phyloP scores from a whole-genome alignment of 2,888 invertebrate species.

The Agriopis leucophaearia region DNA sequence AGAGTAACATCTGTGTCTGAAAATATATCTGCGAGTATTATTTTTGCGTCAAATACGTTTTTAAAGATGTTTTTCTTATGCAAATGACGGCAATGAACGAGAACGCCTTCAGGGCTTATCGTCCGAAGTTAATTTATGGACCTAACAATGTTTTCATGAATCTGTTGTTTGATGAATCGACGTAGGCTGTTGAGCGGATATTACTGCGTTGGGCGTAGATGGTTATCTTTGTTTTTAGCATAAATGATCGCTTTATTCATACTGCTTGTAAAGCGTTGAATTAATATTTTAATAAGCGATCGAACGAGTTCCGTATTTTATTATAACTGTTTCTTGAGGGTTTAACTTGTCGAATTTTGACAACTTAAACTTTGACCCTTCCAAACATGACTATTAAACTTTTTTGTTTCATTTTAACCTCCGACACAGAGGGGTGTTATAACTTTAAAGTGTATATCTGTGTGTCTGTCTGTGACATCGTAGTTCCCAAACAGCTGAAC shows the following conservation, averaged over 20 bases:
- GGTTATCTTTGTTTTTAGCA: background rate
- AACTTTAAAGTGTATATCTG: too few relatives aligned
- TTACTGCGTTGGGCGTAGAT: background rate
- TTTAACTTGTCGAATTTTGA: too few relatives aligned
- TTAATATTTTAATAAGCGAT: too few relatives aligned
- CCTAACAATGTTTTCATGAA: conserved; percentile 27
- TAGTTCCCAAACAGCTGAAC: too few relatives aligned
- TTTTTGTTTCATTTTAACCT: too few relatives aligned
- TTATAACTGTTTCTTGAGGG: too few relatives aligned
- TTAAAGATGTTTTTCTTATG: conserved; percentile 54
- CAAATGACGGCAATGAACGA: conserved; percentile 48
- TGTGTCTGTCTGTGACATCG: too few relatives aligned
- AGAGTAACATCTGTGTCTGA: background rate
- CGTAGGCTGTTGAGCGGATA: background rate
- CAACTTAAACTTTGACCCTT: too few relatives aligned
- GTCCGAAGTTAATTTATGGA: conserved; percentile 31
- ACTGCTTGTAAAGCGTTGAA: background rate
- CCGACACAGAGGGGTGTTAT: too few relatives aligned
- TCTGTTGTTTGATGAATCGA: conserved; percentile 26
- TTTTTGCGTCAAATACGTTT: conserved; percentile 24
- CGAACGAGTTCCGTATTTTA: too few relatives aligned
- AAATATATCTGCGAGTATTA: too few relatives aligned
- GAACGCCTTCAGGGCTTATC: conserved; percentile 27
- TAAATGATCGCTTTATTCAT: background rate
- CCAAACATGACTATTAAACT: too few relatives aligned